Conservation (phyloP, 2,113 vertebrate species). For the Vicugna pacos region DNA sequence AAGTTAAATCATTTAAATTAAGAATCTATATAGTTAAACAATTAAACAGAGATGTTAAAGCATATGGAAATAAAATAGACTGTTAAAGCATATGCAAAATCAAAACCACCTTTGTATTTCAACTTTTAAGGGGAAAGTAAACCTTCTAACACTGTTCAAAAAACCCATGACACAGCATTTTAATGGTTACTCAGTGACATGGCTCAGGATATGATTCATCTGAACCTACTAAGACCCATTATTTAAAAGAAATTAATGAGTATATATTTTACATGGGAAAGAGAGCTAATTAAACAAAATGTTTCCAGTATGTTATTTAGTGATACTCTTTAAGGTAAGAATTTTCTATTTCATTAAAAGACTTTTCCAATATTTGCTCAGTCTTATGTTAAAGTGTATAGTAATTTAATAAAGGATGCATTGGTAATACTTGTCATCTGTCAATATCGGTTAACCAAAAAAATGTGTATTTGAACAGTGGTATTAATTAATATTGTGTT, state of each 20-base stretch:
- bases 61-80: slow-evolving; percentile 25
- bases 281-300: slow-evolving; percentile 47
- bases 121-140: slow-evolving; percentile 39
- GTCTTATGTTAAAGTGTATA: background rate
- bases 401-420: slow-evolving; percentile 44
- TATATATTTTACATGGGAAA: slow-evolving; percentile 63
- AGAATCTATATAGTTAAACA: background rate
- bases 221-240: slow-evolving; percentile 66
- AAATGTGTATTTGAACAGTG: slow-evolving; percentile 63
- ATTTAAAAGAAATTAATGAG: slow-evolving; percentile 55
- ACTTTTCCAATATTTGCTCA: slow-evolving; percentile 53
- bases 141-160: background rate
- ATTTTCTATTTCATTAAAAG: slow-evolving; percentile 50
- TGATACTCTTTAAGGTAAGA: slow-evolving; percentile 25
- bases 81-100: background rate
- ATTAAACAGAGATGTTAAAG: slow-evolving; percentile 45
- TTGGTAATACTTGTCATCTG: slow-evolving; percentile 26
- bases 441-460: slow-evolving; percentile 30
- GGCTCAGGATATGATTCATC: slow-evolving; percentile 72
- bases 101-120: background rate
- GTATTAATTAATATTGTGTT: slow-evolving; percentile 40
- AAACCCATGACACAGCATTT: slow-evolving; percentile 43
- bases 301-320: background rate
- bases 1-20: slow-evolving; percentile 31
- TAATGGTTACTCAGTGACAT: slow-evolving; percentile 57